Conservation (phyloP, 2,888 invertebrate genomes). For the Cenopis cana region DNA sequence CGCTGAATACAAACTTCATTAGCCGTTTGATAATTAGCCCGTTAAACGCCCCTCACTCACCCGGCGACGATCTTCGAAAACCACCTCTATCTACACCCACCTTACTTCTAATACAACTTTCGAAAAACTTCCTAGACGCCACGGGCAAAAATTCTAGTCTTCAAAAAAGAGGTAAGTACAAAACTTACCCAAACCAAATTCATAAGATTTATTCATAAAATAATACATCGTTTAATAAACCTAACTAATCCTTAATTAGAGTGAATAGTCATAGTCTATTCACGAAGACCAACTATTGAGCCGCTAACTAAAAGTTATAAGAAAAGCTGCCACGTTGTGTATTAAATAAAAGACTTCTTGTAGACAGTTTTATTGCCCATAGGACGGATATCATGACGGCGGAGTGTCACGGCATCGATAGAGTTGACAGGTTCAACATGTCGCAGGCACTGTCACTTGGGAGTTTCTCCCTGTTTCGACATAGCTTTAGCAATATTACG, state of each 20-base stretch:
- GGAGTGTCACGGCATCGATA: slow-evolving; percentile 33
- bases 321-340: slow-evolving; percentile 22
- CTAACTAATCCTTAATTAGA: too few relatives aligned
- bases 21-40: slow-evolving; percentile 85
- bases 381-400: slow-evolving; percentile 38
- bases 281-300: background rate
- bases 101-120: slow-evolving; percentile 27
- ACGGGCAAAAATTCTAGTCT: too few relatives aligned
- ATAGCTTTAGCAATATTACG: slow-evolving; percentile 3
- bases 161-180: too few relatives aligned
- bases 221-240: too few relatives aligned
- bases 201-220: too few relatives aligned
- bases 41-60: slow-evolving; percentile 82
- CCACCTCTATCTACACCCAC: slow-evolving; percentile 58
- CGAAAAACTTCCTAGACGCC: slow-evolving; percentile 32
- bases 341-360: slow-evolving; percentile 40
- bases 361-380: slow-evolving; percentile 43
- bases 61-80: slow-evolving; percentile 67
- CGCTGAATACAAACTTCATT: slow-evolving; percentile 85
- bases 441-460: slow-evolving; percentile 38
- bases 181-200: too few relatives aligned
- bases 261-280: background rate
- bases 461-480: slow-evolving; percentile 30
- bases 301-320: background rate
- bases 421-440: slow-evolving; percentile 43